Conservation (phyloP, 2,888 invertebrate genomes). For the Athetis lepigone region DNA sequence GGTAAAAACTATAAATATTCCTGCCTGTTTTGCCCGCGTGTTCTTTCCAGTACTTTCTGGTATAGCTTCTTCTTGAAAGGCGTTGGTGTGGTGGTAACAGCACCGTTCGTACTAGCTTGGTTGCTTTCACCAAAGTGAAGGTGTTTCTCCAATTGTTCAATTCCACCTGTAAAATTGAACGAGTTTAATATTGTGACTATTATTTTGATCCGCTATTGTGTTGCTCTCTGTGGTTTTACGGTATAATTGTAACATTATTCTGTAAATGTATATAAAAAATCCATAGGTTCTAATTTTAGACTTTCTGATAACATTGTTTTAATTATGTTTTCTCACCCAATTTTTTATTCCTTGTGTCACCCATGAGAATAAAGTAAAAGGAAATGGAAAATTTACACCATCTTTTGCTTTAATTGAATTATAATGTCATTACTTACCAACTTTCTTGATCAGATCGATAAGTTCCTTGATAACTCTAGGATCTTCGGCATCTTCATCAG, state of each 20-base stretch:
- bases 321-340: no score
- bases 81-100: conserved; percentile 89
- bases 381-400: no score
- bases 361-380: no score
- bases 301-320: no score
- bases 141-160: conserved; percentile 96
- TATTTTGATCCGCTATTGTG: no score
- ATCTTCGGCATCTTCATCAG: conserved; percentile 91
- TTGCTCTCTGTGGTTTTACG: no score
- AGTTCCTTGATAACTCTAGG: conserved; percentile 95
- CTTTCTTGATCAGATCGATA: conserved; percentile 95
- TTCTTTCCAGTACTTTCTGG: conserved; percentile 92
- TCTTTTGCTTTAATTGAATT: no score
- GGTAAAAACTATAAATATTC: no score
- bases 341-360: not conserved
- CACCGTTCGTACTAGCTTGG: conserved; percentile 81
- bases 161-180: conserved; percentile 91
- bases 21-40: conserved; percentile 83
- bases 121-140: conserved; percentile 85
- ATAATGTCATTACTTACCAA: conserved; percentile 89
- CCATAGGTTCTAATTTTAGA: no score
- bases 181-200: not conserved
- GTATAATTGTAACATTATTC: not conserved
- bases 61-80: conserved; percentile 94
- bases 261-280: no score